Percentiles rank a stretch among this genome's conserved stretches.
Evolutionary conservation across 2,113 vertebrate genomes (phyloP).

Genomic region (Poeciliopsis prolifica): DNA sequence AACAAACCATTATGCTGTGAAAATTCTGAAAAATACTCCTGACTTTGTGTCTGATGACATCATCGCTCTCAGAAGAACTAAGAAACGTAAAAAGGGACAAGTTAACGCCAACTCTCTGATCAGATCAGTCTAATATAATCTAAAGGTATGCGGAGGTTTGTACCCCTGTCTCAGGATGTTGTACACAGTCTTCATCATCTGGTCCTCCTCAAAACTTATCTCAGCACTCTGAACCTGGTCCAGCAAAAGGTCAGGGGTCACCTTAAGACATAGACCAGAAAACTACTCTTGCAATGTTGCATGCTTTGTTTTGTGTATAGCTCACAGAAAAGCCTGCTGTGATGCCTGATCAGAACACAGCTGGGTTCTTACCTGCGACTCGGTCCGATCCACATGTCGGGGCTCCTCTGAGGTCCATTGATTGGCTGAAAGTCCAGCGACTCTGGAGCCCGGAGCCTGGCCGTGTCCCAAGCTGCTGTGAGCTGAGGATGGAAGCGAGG

Average conservation of each 20-base stretch:
- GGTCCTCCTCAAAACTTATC: slow-evolving; percentile 78
- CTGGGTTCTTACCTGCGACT: slow-evolving; percentile 80
- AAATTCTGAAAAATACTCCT: slow-evolving; percentile 84
- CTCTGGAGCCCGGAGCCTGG: slow-evolving; percentile 35
- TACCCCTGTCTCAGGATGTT: slow-evolving; percentile 89
- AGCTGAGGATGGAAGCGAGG: slow-evolving; percentile 57
- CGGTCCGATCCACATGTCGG: slow-evolving; percentile 51
- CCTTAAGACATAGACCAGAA: slow-evolving; percentile 82
- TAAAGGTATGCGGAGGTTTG: background rate
- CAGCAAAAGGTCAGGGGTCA: slow-evolving; percentile 91
- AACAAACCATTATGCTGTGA: slow-evolving; percentile 81
- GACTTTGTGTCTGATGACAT: slow-evolving; percentile 82
- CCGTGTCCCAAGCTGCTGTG: slow-evolving; percentile 69
- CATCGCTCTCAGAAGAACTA: slow-evolving; percentile 83
- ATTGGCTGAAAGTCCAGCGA: slow-evolving; percentile 31
- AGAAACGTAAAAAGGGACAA: background rate
- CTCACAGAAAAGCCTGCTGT: slow-evolving; percentile 1
- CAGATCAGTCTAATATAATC: background rate
- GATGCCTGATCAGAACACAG: background rate
- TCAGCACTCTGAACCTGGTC: slow-evolving; percentile 86
- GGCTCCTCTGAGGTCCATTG: slow-evolving; percentile 55
- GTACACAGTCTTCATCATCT: slow-evolving; percentile 83
- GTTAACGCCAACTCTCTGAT: background rate
- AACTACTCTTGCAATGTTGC: slow-evolving; percentile 48
- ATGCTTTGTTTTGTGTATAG: slow-evolving; percentile 15